Conservation (phyloP, 2,113 vertebrate species). For the Mus musculus region DNA sequence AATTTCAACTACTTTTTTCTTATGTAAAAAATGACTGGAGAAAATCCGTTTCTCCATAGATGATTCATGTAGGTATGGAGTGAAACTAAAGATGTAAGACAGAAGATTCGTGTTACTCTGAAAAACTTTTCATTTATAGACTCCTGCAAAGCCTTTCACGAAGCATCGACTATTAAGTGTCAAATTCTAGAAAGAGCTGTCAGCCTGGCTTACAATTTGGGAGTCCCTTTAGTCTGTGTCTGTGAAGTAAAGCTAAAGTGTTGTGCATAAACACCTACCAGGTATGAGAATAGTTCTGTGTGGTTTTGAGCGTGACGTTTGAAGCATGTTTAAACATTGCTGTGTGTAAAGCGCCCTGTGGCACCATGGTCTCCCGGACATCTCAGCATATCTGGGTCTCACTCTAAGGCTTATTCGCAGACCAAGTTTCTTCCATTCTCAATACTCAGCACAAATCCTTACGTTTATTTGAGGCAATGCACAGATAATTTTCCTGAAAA, state of each 20-base stretch:
- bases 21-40: neutral
- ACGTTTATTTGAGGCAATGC: neutral
- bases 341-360: neutral
- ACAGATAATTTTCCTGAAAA: neutral
- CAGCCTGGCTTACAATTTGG: neutral
- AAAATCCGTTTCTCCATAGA: neutral
- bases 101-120: neutral
- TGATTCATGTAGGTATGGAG: neutral
- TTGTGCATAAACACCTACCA: neutral
- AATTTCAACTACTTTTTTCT: neutral
- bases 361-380: neutral
- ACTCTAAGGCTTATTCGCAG: neutral
- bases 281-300: neutral
- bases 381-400: neutral
- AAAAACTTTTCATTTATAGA: neutral
- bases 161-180: neutral
- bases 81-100: neutral
- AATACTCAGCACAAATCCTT: neutral
- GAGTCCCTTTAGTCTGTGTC: neutral
- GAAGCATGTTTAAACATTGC: constrained; percentile 15
- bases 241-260: constrained; percentile 11
- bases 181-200: neutral
- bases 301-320: constrained; percentile 16
- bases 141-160: neutral
- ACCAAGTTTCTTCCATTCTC: neutral